Conservation (phyloP, 2,113 vertebrate species). For the Salvelinus alpinus region DNA sequence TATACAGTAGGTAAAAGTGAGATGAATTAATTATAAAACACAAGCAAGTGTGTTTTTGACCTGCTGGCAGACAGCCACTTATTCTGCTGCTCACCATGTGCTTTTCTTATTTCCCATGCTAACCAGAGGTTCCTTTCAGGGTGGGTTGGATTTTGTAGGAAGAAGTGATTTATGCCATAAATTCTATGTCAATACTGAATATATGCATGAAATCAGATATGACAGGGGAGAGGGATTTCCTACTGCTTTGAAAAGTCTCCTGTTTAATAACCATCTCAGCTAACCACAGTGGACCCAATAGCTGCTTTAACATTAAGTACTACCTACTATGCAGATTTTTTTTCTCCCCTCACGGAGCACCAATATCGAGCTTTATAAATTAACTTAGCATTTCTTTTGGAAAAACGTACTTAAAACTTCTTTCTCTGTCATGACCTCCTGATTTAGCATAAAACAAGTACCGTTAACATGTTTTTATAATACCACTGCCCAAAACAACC, state of each 20-base stretch:
- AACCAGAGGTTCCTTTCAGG: slow-evolving; percentile 39
- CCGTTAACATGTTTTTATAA: background rate
- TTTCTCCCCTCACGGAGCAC: slow-evolving; percentile 20
- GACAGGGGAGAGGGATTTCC: slow-evolving; percentile 53
- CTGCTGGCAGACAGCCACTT: slow-evolving; percentile 33
- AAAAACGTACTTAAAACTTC: slow-evolving; percentile 2
- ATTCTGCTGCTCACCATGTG: slow-evolving; percentile 27
- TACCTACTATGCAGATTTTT: slow-evolving; percentile 17
- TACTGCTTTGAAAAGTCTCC: slow-evolving; percentile 50
- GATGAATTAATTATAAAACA: slow-evolving; percentile 58
- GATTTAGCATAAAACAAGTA: background rate
- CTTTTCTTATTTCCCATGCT: slow-evolving; percentile 44
- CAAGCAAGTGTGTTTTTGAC: slow-evolving; percentile 30
- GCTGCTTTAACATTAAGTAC: slow-evolving; percentile 23
- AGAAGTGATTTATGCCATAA: slow-evolving; percentile 51
- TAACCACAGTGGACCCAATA: slow-evolving; percentile 36
- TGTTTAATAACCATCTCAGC: slow-evolving; percentile 50
- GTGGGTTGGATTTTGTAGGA: slow-evolving; percentile 52
- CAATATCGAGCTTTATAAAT: slow-evolving; percentile 8
- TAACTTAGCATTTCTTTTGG: slow-evolving; percentile 1
- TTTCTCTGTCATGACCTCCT: background rate
- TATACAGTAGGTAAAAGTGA: slow-evolving; percentile 49
- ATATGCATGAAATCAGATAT: slow-evolving; percentile 57
- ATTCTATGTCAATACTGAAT: slow-evolving; percentile 55
- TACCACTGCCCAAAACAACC: background rate